Evolutionary conservation across 2,888 invertebrate genomes (phyloP), one percentile per base, ranked within the genome.

Genomic region (Stenolophus ochropezus): DNA sequence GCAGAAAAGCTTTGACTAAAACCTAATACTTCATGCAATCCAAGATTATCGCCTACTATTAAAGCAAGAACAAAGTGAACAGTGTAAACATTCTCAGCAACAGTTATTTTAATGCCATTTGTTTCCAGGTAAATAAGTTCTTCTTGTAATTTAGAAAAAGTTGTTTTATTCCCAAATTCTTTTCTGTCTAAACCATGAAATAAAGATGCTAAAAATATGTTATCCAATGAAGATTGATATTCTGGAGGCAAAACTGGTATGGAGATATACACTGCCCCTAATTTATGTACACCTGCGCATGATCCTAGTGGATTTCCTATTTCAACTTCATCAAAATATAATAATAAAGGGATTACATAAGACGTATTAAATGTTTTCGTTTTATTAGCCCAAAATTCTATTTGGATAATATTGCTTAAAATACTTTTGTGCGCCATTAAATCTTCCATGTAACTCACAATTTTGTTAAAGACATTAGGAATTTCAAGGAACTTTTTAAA

Each of bases 1-100:
- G 74, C 73, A 0, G 77, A 82, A 83, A 85, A 85, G 18, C 83
- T 84, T 82, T 83, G 79, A 25, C 4, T 81, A 76, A 84, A 85
- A 47, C 77, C 78, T 21, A 85, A 69, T 69, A 85, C 65, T 47
- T 81, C 82, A 82, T 84, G 84, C 21, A 84, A 23, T 11, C 83
- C 84, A n/a, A 84, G 79, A 76, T 85, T 84, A 81, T 84, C 85
- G 0, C 84, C 84, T 20, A 83, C 6, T 47, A 85, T 82, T 69
- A 84, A 58, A 20, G 77, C 83, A 18, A 85, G 65, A 14, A 84
- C 56, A 82, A 85, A 85, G 79, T 83, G 74, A 69, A 85, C 82
- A 23, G 80, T 51, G 16, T 53, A 4, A 65, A 16, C 69, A 20
- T 49, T 51, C 14, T 81, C 73, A 33, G 25, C 69, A 25, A 18